Evolutionary conservation across 2,113 vertebrate species (phyloP), one percentile per base, ranked within the genome.

Genomic region (Penelope pileata): DNA sequence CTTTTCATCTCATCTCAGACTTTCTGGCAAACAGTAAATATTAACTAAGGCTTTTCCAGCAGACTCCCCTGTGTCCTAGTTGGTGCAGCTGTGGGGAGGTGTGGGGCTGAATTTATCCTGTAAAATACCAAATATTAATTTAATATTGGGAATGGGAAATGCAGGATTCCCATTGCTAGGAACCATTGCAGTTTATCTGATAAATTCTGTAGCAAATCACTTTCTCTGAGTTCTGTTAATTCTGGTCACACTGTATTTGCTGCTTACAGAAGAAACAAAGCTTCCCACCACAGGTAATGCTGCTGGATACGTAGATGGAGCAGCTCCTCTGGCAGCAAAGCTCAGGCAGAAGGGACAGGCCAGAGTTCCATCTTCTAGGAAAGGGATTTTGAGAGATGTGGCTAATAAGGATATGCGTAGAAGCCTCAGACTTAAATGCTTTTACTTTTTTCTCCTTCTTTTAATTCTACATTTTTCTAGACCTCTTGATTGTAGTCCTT

Each of bases 21-120:
- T 96, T 88, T 96, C 86, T 96, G 88, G 83, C 51, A 83, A 96
- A 84, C 36, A 82, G 36, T 64, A n/a, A n/a, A 32, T 81, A 17
- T 75, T 88, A 96, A 86, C 48, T 34, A 42, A 94, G 62, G 48
- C 56, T 60, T 88, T 62, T 86, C 83, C 66, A 88, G 32, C 29
- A 81, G 47, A 54, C 30, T 91, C 21, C 21, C 7, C 10, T 2
- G 0, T 48, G 27, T 83, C 50, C 72, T 95, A 69, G 67, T 48
- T 75, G 56, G 15, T 84, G 60, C 17, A 91, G 18, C 43, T 78
- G 66, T 83, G 32, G 43, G 67, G 81, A 8, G 4, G 13, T 50
- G n/a, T 30, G 73, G 45, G 59, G 56, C 27, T 83, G 77, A 74
- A 63, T 96, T 96, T 91, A 88, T 94, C 53, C 86, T 75, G 27